Base-by-base conservation (phyloP, 2,113 vertebrate species). In the Rissa tridactyla region DNA sequence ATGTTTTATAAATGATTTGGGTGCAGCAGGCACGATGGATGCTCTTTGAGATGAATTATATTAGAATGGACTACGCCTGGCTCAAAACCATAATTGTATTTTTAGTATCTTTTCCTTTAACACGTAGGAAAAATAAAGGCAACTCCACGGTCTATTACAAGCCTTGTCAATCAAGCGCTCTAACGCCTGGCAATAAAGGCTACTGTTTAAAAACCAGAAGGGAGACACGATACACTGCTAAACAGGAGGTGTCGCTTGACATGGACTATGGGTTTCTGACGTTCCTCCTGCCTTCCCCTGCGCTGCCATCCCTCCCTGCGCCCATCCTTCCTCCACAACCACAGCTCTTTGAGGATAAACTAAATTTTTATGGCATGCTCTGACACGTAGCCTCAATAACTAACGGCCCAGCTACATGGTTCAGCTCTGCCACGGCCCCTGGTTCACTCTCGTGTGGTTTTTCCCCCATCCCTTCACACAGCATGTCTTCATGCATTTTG, bases 101-200 rank as follows among this genome's bases (percentile, higher is more conserved):
- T 98, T 97, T 98, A 98, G 98, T 93, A 95, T 91, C 94, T 97
- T 97, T 95, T 95, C 86, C 95, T 97, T 95, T 94, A 95, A 94
- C 95, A 90, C 85, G 90, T 57, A 86, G 94, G 85, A 72, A 92
- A 94, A 94, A 94, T 86, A 88, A 95, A 97, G 86, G 87, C 96
- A 90, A 81, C 90, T 97, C 90, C 86, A 60, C 1, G 58, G 92
- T 85, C 51, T 85, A 91, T 96, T 96, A 95, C 88, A 60, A 97
- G 93, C 95, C 87, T 85, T 97, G 97, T 96, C 98, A 97, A 90
- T 97, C 87, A 88, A 94, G 57, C 2, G 15, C 94, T 95, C 90
- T 57, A 73, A 83, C 32, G 84, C 93, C 65, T 23, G 27, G 20
- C 88, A 79, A 94, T 92, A 87, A 47, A 94, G 84, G 46, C 83